These are phyloP conservation scores for Heliconius ethilla DNA, from an alignment of 2,888 invertebrate genomes.

Conservation along the genomic window DNA sequence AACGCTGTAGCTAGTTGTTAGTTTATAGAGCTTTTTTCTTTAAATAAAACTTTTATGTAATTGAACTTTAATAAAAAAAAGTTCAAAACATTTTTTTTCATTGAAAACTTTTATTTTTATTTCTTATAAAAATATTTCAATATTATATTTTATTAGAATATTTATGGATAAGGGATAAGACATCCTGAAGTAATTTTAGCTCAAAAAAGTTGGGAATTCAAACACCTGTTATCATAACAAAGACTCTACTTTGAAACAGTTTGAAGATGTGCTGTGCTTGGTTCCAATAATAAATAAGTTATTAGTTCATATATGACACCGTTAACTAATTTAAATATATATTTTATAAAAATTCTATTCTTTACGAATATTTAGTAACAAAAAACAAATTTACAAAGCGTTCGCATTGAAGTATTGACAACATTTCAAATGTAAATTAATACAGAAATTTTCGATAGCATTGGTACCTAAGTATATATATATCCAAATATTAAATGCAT, in stretches of 20 bases:
- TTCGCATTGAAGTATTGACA: not conserved
- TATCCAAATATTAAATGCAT: not conserved
- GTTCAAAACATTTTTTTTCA: too few relatives aligned
- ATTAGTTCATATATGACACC: too few relatives aligned
- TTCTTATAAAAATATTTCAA: too few relatives aligned
- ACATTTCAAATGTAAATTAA: not conserved
- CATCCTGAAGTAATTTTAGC: not conserved
- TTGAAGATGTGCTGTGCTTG: not conserved
- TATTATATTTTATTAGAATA: not conserved
- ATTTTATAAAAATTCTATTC: not conserved
- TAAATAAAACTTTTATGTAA: slow-evolving; percentile 1
- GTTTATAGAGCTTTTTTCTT: not conserved
- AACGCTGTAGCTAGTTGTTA: not conserved
- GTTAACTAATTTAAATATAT: not conserved
- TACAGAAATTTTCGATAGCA: not conserved
- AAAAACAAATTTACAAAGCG: not conserved
- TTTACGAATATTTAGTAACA: not conserved
- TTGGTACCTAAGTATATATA: not conserved
- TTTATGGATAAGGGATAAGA: not conserved
- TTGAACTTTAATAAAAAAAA: not conserved
- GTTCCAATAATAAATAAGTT: too few relatives aligned
- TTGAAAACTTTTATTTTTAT: too few relatives aligned
- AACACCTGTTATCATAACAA: not conserved
- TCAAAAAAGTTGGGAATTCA: not conserved
- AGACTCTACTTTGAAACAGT: not conserved